Conservation (phyloP, 1,140 invertebrate species). For the Rhynchophorus ferrugineus region DNA sequence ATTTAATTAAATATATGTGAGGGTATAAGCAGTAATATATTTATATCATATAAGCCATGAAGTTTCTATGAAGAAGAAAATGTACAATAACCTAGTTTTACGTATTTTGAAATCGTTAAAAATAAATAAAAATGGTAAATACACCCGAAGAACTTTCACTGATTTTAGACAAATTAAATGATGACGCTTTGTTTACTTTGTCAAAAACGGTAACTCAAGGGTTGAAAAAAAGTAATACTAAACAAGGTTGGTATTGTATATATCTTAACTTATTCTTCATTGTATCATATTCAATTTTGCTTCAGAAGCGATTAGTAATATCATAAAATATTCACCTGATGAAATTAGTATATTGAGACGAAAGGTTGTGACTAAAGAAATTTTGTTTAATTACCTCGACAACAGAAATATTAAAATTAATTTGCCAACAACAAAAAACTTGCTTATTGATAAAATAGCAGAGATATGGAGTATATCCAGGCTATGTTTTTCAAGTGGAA, state of each 20-base stretch:
- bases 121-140: constrained; percentile 9
- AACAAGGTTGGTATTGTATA: constrained; percentile 25
- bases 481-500: neutral
- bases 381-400: constrained; percentile 45
- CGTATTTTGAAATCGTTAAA: too few species aligned
- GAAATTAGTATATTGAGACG: constrained; percentile 40
- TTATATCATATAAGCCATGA: too few species aligned
- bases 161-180: constrained; percentile 28
- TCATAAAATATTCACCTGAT: constrained; percentile 41
- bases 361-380: constrained; percentile 42
- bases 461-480: constrained; percentile 38
- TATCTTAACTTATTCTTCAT: neutral
- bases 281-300: constrained; percentile 26
- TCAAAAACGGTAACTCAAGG: constrained; percentile 35
- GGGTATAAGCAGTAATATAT: too few species aligned
- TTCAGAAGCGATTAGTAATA: constrained; percentile 43
- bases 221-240: constrained; percentile 29
- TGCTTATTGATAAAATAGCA: constrained; percentile 40
- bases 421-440: constrained; percentile 42
- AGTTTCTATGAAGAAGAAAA: too few species aligned
- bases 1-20: too few species aligned
- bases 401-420: constrained; percentile 35
- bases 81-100: too few species aligned
- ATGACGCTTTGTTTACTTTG: constrained; percentile 30
- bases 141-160: constrained; percentile 21